These are phyloP conservation scores for Gymnobelideus leadbeateri DNA, from an alignment of 2,113 vertebrate species.

Conservation along the genomic window DNA sequence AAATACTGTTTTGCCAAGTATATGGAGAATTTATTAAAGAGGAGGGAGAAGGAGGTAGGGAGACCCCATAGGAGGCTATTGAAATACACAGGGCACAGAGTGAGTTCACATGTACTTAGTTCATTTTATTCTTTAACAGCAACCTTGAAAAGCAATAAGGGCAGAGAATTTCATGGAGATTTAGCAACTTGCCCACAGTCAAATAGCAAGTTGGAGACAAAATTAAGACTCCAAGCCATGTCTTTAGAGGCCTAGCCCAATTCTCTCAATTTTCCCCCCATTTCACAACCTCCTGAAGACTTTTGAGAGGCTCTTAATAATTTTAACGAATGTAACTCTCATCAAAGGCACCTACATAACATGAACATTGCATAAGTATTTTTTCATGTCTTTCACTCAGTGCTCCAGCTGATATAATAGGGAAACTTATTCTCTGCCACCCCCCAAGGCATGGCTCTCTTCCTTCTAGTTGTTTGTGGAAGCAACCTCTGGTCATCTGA, in stretches of 20 bases:
- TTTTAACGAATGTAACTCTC: not conserved
- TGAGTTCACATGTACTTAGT: not conserved
- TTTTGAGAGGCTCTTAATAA: not conserved
- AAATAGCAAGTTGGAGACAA: not conserved
- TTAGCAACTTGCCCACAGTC: not conserved
- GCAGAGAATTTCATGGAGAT: not conserved
- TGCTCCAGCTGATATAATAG: not conserved
- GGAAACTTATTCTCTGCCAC: not conserved
- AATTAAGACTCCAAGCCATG: not conserved
- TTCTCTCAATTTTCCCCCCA: not conserved
- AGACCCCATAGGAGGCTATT: not conserved
- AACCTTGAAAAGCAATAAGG: not conserved
- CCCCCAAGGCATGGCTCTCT: not conserved
- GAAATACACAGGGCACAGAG: not conserved
- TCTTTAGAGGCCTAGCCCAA: not conserved
- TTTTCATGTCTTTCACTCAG: not conserved
- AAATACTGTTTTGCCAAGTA: not conserved
- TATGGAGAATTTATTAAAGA: not conserved
- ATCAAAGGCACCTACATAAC: not conserved
- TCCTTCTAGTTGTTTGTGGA: not conserved
- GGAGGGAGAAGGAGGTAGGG: not conserved
- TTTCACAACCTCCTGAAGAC: not conserved
- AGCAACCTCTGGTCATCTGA: not conserved
- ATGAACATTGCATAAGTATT: not conserved
- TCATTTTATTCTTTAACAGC: not conserved